Conservation (phyloP, 2,888 invertebrate genomes). For the Notodonta dromedarius region DNA sequence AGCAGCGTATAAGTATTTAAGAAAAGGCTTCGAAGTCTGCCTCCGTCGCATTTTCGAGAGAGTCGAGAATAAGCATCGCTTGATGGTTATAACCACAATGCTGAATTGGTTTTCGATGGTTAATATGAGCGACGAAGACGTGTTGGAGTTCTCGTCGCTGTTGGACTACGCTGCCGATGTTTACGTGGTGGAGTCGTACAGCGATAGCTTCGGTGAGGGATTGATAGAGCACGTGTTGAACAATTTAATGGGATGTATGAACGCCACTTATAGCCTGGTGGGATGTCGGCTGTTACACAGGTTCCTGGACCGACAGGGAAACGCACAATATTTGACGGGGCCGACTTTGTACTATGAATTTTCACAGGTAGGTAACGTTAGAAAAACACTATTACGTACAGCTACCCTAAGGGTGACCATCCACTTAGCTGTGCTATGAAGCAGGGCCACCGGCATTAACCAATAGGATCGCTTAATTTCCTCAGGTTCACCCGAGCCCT, state of each 20-base stretch:
- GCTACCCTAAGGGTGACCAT: too few relatives aligned
- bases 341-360: constrained; percentile 78
- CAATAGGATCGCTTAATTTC: too few relatives aligned
- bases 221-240: constrained; percentile 75
- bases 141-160: constrained; percentile 80
- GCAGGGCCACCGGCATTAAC: too few relatives aligned
- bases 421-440: too few relatives aligned
- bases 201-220: constrained; percentile 71
- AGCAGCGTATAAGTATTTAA: constrained; percentile 59
- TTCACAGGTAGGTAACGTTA: constrained; percentile 49
- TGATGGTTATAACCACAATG: constrained; percentile 77
- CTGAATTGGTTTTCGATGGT: constrained; percentile 77
- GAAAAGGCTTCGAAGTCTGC: constrained; percentile 82
- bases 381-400: too few relatives aligned
- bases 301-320: constrained; percentile 82
- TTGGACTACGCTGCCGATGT: constrained; percentile 79
- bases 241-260: constrained; percentile 73
- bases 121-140: constrained; percentile 64
- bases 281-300: constrained; percentile 82
- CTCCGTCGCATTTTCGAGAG: constrained; percentile 79
- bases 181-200: constrained; percentile 67
- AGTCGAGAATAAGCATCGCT: constrained; percentile 71
- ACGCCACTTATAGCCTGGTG: constrained; percentile 75
- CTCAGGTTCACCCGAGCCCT: too few relatives aligned
- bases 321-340: constrained; percentile 70